Conservation (phyloP, 1,140 invertebrate species). For the Sweltsa coloradensis region DNA sequence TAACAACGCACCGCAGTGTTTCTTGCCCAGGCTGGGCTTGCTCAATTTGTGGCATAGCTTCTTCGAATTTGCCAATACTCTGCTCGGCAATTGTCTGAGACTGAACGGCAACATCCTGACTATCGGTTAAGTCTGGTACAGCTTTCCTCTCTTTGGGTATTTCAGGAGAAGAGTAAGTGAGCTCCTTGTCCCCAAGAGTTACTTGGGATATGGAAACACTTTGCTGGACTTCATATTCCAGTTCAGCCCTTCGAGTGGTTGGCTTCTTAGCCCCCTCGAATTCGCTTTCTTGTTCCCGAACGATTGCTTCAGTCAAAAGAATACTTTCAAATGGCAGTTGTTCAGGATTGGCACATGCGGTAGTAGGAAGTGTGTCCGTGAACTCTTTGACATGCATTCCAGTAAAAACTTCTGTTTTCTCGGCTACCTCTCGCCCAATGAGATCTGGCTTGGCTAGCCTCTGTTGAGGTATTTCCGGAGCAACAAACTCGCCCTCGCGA, state of each 20-base stretch:
- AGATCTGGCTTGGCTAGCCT: constrained; percentile 6
- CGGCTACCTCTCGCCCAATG: constrained; percentile 11
- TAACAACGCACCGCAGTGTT: constrained; percentile 23
- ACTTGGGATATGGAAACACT: constrained; percentile 35
- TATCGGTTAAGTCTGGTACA: constrained; percentile 21
- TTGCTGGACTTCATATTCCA: constrained; percentile 34
- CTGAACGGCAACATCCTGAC: constrained; percentile 25
- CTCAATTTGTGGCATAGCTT: constrained; percentile 16
- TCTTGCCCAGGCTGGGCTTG: constrained; percentile 20
- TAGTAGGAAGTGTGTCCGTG: constrained; percentile 15
- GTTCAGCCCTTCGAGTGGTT: constrained; percentile 28
- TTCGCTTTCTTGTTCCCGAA: constrained; percentile 36
- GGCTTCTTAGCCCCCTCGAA: constrained; percentile 28
- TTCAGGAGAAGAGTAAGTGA: constrained; percentile 16
- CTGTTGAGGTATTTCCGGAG: constrained; percentile 6
- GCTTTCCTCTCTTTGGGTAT: constrained; percentile 24
- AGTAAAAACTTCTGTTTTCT: constrained; percentile 11
- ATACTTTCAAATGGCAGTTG: constrained; percentile 24
- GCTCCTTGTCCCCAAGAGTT: constrained; percentile 37
- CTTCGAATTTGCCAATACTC: constrained; percentile 16
- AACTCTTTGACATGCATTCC: constrained; percentile 16
- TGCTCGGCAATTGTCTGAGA: constrained; percentile 20
- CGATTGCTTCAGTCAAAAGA: constrained; percentile 18
- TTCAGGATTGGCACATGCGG: constrained; percentile 17
- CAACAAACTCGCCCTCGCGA: constrained; percentile 1